Base-by-base conservation (phyloP, 2,888 invertebrate species). In the Chironomus tentans region DNA sequence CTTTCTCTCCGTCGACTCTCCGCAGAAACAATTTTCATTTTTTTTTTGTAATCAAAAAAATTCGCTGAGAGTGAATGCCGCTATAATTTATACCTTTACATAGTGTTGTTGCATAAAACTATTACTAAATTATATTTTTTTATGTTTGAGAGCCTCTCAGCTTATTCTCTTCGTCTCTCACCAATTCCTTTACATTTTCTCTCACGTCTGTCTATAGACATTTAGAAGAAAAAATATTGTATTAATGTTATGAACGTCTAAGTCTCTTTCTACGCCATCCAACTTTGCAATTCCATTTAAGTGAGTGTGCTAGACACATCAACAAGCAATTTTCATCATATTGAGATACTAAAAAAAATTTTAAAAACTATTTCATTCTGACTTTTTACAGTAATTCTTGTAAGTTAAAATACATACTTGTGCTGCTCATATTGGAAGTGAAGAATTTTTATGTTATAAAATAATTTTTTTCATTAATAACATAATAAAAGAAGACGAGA, bases 231-330 rank as follows among this genome's bases (percentile, higher is more conserved):
- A n/a, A n/a, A n/a, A 50, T 15, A 15, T 50, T 50, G 15, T 56
- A 56, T 15, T 56, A 18, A 56, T 38, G 38, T 38, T 38, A 38
- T 38, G 38, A 56, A 56, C 12, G 21, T 18, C 15, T 62, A 18
- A 15, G 18, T 12, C 62, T 62, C 62, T 65, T 65, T 22, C 12
- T 65, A 65, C 21, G 22, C 22, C 21, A 65, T 38, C 38, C 38
- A 38, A 65, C 18, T 24, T 65, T 72, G 61, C 72, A 62, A 72
- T 72, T 61, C 15, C 72, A 72, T 72, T 72, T 62, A 72, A 61
- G 72, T 61, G 46, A 72, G 61, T 72, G 62, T 72, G 61, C 61
- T 62, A 72, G 72, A 72, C 72, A 61, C 72, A 72, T 72, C 61
- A 72, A 72, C 72, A 72, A 72, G 61, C 61, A 15, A 62, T 28